A percentile compares a stretch with the other conserved stretches of the same genome.
phyloP scores from a whole-genome alignment of 2,113 vertebrate species.

The Neotragus pygmaeus region DNA sequence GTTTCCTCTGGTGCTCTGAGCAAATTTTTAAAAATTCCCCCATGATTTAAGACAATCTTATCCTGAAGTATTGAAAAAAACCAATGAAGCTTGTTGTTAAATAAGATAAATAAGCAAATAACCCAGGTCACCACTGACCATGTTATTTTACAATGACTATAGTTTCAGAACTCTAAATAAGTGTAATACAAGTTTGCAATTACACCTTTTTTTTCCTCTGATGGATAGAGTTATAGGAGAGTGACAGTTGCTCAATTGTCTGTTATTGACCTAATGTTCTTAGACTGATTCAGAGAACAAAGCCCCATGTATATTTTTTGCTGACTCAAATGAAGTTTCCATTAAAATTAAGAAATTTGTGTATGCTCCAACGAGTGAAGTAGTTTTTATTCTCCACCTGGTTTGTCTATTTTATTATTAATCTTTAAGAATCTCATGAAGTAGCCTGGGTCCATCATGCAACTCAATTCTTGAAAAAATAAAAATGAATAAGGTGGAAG shows the following conservation, averaged over 20 bases:
- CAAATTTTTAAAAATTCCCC: not conserved
- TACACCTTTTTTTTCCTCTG: not conserved
- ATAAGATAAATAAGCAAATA: not conserved
- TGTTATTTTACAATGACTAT: not conserved
- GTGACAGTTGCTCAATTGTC: slow-evolving; percentile 52
- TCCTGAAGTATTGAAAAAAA: not conserved
- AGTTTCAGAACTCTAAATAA: slow-evolving; percentile 24
- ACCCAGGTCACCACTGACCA: not conserved
- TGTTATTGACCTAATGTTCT: slow-evolving; percentile 59
- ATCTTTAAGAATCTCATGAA: slow-evolving; percentile 45
- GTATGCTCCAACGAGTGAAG: not conserved
- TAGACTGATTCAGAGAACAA: slow-evolving; percentile 43
- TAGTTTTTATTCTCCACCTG: slow-evolving; percentile 36
- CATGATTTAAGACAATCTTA: not conserved
- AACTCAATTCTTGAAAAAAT: slow-evolving; percentile 30
- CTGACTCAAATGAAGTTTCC: slow-evolving; percentile 49
- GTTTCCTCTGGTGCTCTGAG: not conserved
- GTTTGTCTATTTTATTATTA: slow-evolving; percentile 25
- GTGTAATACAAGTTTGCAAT: not conserved
- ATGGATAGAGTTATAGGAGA: slow-evolving; percentile 40
- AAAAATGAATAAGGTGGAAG: not conserved
- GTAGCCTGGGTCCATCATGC: not conserved
- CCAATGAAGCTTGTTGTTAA: not conserved
- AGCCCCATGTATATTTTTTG: slow-evolving; percentile 7
- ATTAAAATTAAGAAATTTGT: slow-evolving; percentile 53